Percentiles rank a stretch among this genome's conserved stretches.
Conservation (phyloP, 2,797 vertebrate species). For the Chiloscyllium punctatum region DNA sequence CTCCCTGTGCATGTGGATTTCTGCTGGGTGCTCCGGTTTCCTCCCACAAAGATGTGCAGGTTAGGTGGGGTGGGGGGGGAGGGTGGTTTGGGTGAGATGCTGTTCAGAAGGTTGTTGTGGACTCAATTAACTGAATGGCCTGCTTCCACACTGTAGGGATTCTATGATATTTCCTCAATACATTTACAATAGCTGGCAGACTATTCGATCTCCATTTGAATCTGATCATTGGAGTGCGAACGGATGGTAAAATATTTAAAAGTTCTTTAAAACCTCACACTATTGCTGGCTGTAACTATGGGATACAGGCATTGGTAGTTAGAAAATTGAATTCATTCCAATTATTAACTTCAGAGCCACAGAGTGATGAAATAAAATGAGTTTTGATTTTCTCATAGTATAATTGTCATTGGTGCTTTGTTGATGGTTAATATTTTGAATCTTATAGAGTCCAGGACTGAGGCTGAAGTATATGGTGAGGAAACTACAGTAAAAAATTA, state of each 20-base stretch:
- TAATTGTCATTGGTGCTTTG: neutral
- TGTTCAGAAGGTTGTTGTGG: too few species aligned
- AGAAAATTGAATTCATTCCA: neutral
- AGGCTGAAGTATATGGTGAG: neutral
- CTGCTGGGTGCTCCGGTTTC: too few species aligned
- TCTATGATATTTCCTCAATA: neutral
- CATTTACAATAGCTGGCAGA: neutral
- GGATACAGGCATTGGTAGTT: neutral
- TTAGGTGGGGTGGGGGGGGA: too few species aligned
- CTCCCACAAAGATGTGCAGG: too few species aligned
- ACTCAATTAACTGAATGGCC: too few species aligned
- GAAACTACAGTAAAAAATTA: neutral
- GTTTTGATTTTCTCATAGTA: neutral
- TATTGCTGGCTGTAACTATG: neutral
- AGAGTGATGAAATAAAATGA: neutral
- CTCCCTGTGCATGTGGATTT: too few species aligned
- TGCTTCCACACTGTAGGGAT: too few species aligned
- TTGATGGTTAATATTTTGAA: neutral
- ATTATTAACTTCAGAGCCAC: neutral
- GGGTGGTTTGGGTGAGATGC: too few species aligned
- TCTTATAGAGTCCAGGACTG: neutral
- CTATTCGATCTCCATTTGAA: neutral
- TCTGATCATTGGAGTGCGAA: neutral
- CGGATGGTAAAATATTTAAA: neutral
- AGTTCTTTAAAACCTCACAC: neutral